Base-by-base conservation (phyloP, 2,888 invertebrate species). In the Alloscopus bannaensis region DNA sequence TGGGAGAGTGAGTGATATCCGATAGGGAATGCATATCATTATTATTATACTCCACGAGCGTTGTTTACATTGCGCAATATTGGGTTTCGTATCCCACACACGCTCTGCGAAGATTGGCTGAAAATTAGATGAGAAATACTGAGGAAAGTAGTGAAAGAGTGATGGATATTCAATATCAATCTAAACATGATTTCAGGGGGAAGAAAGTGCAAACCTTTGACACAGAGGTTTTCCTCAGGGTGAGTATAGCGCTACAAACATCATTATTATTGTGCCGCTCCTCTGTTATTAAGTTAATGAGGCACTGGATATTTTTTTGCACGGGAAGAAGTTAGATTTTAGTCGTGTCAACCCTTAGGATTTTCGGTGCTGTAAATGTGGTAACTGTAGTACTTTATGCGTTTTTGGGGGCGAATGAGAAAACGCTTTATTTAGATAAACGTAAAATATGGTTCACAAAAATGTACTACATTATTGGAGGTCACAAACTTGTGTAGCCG, bases 151-250 rank as follows among this genome's bases (percentile, higher is more conserved):
- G 36, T 8, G 36, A 36, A 36, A 36, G 60, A 47, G n/a, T n/a
- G n/a, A 60, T 47, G 24, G 50, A 36, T 59, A 60, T 71, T 60
- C 31, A 60, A 71, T 71, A 71, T 71, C 70, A 60, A 50, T 71
- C 59, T 16, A 71, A 71, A 71, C 47, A 60, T 13, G 26, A 47
- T 71, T 60, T 40, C 18, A 47, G 50, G 70, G 70, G 70, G 29
- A 50, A 71, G n/a, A 50, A 57, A 42, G 45, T 31, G 57, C 57
- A 68, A 60, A 59, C 70, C 70, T 71, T 60, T 71, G 70, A 60
- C 70, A 71, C 57, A 60, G 70, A 50, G 64, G 70, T 59, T 71
- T 71, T 71, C n/a, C n/a, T n/a, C n/a, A n/a, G n/a, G 18, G 28
- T n/a, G 31, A 60, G 60, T 59, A 47, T 60, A 50, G 26, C 36